Base-by-base conservation (phyloP, 2,113 vertebrate species). In the Cranoglanis bouderius region DNA sequence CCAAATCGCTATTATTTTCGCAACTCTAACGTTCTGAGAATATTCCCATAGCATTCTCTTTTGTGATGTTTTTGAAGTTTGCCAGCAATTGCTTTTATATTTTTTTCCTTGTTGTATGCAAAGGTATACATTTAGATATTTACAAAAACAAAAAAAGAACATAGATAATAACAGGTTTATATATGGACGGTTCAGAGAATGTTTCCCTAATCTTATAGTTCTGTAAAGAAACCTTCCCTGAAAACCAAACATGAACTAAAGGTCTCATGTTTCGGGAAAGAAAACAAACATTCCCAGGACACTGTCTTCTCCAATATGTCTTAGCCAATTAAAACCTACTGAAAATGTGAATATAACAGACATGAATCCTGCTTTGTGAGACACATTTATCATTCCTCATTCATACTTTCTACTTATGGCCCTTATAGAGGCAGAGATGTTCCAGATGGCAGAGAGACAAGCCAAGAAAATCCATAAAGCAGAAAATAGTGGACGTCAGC, bases 361-460 rank as follows among this genome's bases (percentile, higher is more conserved):
- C 3, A 80, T 43, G 6, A 10, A 51, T 46, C 70, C 70, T 75
- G 26, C 6, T 78, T 51, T 78, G 51, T 78, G 43, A 51, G 75
- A 78, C 26, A 7, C 43, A n/a, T 78, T 77, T 26, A 8, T 29
- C 12, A 49, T 46, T 77, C 75, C 4, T 78, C 26, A n/a, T n/a
- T 51, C 43, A 51, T 51, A 43, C 24, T 78, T 78, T 78, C 53
- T 59, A 70, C 84, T 49, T 83, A 70, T 82, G 53, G 63, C 21
- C 21, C 21, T 59, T 82, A 82, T 77, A 55, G 12, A 43, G 38
- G 32, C 80, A 82, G 38, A 5, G n/a, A 77, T 55, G 24, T 32
- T 65, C 40, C 85, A 90, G 81, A 87, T 90, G 85, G 89, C 72
- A 75, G 26, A 46, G 40, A 70, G 4, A 65, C 49, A 40, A 87